Evolutionary conservation across 1,140 invertebrate genomes (phyloP).

Genomic region (Chironomus striatipennis): DNA sequence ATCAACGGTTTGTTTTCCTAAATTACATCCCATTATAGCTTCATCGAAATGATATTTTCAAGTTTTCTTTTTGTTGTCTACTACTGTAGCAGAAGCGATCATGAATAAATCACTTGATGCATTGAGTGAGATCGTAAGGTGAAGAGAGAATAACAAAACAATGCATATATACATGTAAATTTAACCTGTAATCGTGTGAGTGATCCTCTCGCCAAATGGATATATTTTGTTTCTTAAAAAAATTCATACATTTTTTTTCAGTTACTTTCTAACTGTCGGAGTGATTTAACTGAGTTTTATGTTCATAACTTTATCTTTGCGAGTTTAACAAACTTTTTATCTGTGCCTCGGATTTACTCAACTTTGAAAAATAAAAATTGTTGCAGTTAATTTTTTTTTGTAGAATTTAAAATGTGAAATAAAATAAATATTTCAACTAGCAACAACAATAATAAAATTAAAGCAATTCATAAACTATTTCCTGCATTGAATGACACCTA

Average conservation of each 20-base stretch:
- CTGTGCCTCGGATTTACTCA: no score
- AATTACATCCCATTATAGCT: background rate
- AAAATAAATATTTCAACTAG: background rate
- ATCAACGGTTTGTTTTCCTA: conserved; percentile 12
- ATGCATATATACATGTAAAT: background rate
- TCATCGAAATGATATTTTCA: background rate
- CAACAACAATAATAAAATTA: background rate
- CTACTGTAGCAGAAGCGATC: background rate
- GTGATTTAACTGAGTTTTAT: background rate
- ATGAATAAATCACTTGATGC: no score
- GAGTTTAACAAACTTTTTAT: no score
- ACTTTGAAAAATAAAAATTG: no score
- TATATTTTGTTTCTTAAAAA: background rate
- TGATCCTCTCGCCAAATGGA: background rate
- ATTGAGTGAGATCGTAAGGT: no score
- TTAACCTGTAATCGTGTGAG: background rate
- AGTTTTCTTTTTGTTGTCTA: background rate
- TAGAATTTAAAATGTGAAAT: no score
- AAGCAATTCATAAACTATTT: background rate
- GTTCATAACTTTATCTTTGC: background rate
- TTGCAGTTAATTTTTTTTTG: no score
- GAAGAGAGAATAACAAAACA: no score
- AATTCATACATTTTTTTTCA: no score
- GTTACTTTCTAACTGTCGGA: background rate
- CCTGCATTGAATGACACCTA: background rate